phyloP scores from a whole-genome alignment of 2,888 invertebrate species.

The Machimus atricapillus region DNA sequence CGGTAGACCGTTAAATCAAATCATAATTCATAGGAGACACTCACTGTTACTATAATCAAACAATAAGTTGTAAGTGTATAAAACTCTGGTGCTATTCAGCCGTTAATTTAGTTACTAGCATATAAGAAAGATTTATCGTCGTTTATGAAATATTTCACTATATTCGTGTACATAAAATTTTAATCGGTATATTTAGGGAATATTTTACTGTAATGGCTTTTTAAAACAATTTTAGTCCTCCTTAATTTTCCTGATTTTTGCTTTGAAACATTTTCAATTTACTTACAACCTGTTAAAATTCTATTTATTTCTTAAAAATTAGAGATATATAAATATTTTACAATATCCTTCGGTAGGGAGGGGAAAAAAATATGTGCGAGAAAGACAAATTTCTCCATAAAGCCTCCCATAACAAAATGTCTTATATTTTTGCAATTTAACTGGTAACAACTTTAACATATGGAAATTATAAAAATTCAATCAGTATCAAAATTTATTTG shows the following conservation, averaged over 20 bases:
- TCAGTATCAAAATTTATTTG: neutral
- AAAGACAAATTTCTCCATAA: too few species aligned
- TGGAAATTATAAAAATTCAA: too few species aligned
- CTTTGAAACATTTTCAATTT: too few species aligned
- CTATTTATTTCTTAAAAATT: too few species aligned
- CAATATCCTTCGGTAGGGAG: too few species aligned
- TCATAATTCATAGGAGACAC: neutral
- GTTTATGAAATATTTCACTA: neutral
- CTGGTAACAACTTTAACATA: too few species aligned
- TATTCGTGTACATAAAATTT: neutral
- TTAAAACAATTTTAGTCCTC: neutral
- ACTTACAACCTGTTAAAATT: too few species aligned
- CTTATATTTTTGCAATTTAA: too few species aligned
- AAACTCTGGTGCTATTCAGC: slow-evolving; percentile 45
- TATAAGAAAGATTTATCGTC: neutral
- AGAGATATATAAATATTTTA: too few species aligned
- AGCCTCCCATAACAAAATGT: too few species aligned
- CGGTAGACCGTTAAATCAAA: neutral
- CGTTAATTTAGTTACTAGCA: slow-evolving; percentile 23
- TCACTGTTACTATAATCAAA: slow-evolving; percentile 13
- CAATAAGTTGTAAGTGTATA: slow-evolving; percentile 27
- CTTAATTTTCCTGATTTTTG: neutral
- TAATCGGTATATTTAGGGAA: neutral
- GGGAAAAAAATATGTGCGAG: too few species aligned
- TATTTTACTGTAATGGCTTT: neutral